Conservation (phyloP, 2,113 vertebrate species). For the Notechis scutatus region DNA sequence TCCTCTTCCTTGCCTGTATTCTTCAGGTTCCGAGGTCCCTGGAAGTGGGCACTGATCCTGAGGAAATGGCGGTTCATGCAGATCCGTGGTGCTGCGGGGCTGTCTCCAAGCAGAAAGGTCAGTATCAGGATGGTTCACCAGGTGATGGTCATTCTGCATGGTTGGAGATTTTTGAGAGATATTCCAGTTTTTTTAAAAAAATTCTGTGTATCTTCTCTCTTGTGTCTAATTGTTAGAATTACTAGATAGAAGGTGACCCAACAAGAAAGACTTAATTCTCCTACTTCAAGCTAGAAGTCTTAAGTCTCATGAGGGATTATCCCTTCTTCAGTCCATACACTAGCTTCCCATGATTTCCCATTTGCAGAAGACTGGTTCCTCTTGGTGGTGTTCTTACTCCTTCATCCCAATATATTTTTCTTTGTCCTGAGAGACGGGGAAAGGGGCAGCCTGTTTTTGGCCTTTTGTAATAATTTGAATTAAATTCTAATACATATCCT, state of each 20-base stretch:
- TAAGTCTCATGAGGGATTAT: background rate
- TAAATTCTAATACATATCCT: background rate
- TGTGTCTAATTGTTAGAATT: background rate
- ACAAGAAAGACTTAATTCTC: background rate
- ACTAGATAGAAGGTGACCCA: background rate
- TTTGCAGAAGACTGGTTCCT: background rate
- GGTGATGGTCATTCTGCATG: background rate
- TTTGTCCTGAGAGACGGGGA: background rate
- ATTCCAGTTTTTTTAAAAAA: background rate
- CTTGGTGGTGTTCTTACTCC: background rate
- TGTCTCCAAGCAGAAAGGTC: background rate
- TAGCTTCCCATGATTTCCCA: background rate
- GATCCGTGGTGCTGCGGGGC: background rate
- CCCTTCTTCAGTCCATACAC: background rate
- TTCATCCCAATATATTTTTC: background rate
- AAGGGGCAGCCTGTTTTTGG: background rate
- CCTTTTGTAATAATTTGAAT: background rate
- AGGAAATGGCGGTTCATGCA: background rate
- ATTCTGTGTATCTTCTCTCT: background rate
- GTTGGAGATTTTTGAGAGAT: background rate
- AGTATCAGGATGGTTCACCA: background rate
- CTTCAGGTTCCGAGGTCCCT: background rate
- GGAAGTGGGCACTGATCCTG: background rate
- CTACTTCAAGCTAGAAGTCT: background rate
- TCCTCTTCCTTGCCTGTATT: background rate